Percentiles rank a stretch among this genome's conserved stretches.
These are phyloP conservation scores for Cynopterus brachyotis DNA, from an alignment of 2,113 vertebrate genomes.

Conservation along the genomic window DNA sequence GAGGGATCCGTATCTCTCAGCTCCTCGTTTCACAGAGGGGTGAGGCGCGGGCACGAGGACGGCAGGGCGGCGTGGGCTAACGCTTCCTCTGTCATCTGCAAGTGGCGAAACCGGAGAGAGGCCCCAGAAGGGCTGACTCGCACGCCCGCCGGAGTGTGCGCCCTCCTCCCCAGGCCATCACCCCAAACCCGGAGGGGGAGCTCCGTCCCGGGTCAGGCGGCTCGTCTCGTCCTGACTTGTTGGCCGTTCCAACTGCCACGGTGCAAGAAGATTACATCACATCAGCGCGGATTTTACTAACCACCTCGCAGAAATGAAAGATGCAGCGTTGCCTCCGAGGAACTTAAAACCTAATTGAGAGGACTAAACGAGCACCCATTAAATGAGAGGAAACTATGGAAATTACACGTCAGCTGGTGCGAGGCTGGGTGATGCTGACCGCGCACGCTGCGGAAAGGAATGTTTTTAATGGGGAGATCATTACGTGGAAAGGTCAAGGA, in stretches of 20 bases:
- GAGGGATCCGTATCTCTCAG: constrained; percentile 68
- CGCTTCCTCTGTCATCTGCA: constrained; percentile 39
- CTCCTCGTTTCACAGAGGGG: constrained; percentile 50
- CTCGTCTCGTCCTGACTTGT: constrained; percentile 30
- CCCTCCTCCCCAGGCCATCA: not conserved
- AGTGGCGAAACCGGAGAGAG: constrained; percentile 34
- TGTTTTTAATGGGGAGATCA: not conserved
- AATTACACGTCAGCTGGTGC: not conserved
- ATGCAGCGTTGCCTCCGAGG: not conserved
- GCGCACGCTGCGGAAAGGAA: not conserved
- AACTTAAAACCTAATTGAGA: constrained; percentile 54
- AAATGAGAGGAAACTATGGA: constrained; percentile 48
- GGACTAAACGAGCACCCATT: constrained; percentile 33
- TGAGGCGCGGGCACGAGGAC: constrained; percentile 38
- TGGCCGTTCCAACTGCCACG: constrained; percentile 40
- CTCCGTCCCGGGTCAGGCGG: not conserved
- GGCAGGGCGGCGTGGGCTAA: not conserved
- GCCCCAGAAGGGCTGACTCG: constrained; percentile 43
- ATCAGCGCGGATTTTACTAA: constrained; percentile 61
- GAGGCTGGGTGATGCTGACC: not conserved
- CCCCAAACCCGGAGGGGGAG: not conserved
- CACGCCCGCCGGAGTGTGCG: not conserved
- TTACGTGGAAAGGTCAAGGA: not conserved
- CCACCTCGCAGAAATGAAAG: constrained; percentile 9
- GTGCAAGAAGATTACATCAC: constrained; percentile 39